Evolutionary conservation across 1,140 invertebrate genomes (phyloP).

Genomic region (Drosophila nasuta): DNA sequence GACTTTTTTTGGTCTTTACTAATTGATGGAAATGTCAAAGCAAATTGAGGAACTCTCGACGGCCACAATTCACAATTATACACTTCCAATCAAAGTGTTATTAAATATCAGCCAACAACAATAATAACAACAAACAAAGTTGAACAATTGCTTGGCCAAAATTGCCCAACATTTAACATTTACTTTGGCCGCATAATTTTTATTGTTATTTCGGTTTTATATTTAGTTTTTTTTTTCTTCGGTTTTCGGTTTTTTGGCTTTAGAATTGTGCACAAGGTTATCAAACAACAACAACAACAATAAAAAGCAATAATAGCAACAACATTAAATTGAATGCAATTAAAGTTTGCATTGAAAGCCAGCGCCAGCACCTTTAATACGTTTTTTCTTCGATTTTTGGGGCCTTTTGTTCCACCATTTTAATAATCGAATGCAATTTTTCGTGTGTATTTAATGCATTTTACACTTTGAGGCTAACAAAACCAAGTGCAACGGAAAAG

Average conservation of each 20-base stretch:
- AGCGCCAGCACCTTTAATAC: constrained; percentile 28
- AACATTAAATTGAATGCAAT: constrained; percentile 69
- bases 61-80: constrained; percentile 29
- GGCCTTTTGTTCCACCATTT: constrained; percentile 64
- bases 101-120: constrained; percentile 30
- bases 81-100: constrained; percentile 22
- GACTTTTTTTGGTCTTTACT: constrained; percentile 1
- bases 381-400: constrained; percentile 6
- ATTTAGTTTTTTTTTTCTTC: no score
- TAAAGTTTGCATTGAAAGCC: constrained; percentile 76
- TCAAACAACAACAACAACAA: constrained; percentile 57
- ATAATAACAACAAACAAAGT: constrained; percentile 11
- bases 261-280: constrained; percentile 77
- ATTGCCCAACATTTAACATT: constrained; percentile 73
- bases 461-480: constrained; percentile 33
- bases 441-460: constrained; percentile 41
- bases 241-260: constrained; percentile 43
- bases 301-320: constrained; percentile 21
- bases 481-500: constrained; percentile 6
- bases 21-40: constrained; percentile 50
- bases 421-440: constrained; percentile 76
- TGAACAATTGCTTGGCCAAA: constrained; percentile 51
- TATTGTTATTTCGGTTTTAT: constrained; percentile 28
- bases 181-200: constrained; percentile 61
- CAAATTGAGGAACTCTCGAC: constrained; percentile 44